These are phyloP conservation scores for Diogma glabrata DNA, from an alignment of 2,888 invertebrate genomes.

Conservation along the genomic window DNA sequence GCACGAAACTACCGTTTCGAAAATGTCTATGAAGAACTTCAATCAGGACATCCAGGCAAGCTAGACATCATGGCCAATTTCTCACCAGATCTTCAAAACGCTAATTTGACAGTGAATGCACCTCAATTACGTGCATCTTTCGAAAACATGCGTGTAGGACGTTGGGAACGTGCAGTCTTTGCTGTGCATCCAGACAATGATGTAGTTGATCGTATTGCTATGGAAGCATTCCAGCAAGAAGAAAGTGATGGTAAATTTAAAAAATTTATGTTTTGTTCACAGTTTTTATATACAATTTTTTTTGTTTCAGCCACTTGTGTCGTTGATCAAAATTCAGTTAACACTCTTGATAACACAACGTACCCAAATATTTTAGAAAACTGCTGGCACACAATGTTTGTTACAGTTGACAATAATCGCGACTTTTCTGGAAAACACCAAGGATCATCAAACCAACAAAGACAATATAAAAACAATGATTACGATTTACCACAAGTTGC, in stretches of 20 bases:
- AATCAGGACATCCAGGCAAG: constrained; percentile 35
- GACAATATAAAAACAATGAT: background rate
- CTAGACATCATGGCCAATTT: constrained; percentile 39
- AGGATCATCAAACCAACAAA: background rate
- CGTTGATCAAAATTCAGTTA: background rate
- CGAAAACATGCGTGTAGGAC: constrained; percentile 38
- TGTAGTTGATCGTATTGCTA: constrained; percentile 27
- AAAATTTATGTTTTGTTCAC: too few relatives aligned
- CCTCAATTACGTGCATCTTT: constrained; percentile 32
- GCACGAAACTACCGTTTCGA: background rate
- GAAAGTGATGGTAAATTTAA: background rate
- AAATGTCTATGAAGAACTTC: constrained; percentile 1
- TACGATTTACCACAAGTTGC: background rate
- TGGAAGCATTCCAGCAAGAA: constrained; percentile 17
- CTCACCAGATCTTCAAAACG: constrained; percentile 36
- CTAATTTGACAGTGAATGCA: constrained; percentile 39
- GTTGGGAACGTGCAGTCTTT: constrained; percentile 32
- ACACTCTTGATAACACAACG: constrained; percentile 6
- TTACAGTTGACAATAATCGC: too few relatives aligned
- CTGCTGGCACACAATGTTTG: constrained; percentile 1
- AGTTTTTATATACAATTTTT: background rate
- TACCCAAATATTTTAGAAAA: background rate
- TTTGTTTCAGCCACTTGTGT: background rate
- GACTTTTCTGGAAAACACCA: too few relatives aligned
- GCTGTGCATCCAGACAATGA: constrained; percentile 38